A percentile compares a stretch with the other conserved stretches of the same genome.
phyloP scores from a whole-genome alignment of 2,888 invertebrate genomes.

The Lasioglossum marginatum region DNA sequence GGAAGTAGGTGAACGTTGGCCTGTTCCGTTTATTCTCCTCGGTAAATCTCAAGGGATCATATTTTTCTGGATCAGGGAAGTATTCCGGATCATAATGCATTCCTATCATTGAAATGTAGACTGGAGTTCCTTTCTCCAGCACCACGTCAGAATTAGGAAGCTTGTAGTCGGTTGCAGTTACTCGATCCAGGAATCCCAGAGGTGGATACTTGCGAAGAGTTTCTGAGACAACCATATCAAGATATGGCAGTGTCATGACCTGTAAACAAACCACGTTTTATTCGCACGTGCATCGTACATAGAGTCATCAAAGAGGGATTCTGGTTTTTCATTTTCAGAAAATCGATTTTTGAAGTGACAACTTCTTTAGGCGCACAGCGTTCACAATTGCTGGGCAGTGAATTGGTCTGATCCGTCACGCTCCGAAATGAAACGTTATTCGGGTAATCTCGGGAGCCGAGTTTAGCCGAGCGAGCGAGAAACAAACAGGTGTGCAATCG shows the following conservation, averaged over 20 bases:
- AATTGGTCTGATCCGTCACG: too few relatives aligned
- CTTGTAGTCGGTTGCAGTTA: slow-evolving; percentile 72
- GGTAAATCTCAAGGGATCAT: slow-evolving; percentile 83
- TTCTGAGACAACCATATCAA: slow-evolving; percentile 80
- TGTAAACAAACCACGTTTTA: background rate
- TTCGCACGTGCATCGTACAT: background rate
- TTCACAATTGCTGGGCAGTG: too few relatives aligned
- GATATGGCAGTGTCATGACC: slow-evolving; percentile 66
- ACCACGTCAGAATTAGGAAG: slow-evolving; percentile 73
- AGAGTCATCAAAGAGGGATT: background rate
- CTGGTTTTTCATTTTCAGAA: background rate
- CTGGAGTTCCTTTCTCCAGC: slow-evolving; percentile 78
- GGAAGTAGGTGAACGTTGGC: slow-evolving; percentile 75
- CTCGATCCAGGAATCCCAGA: slow-evolving; percentile 76
- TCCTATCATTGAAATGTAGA: slow-evolving; percentile 80
- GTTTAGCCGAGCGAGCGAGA: too few relatives aligned
- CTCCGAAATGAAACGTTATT: too few relatives aligned
- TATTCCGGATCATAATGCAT: slow-evolving; percentile 82
- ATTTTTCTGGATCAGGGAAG: slow-evolving; percentile 82
- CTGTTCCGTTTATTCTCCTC: slow-evolving; percentile 78
- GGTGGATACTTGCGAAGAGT: slow-evolving; percentile 83
- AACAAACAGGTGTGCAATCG: too few relatives aligned
- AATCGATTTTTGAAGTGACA: background rate
- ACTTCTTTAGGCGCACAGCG: too few relatives aligned
- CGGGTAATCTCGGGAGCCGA: too few relatives aligned